Base-by-base conservation (phyloP, 2,888 invertebrate species). In the Spodoptera littoralis region DNA sequence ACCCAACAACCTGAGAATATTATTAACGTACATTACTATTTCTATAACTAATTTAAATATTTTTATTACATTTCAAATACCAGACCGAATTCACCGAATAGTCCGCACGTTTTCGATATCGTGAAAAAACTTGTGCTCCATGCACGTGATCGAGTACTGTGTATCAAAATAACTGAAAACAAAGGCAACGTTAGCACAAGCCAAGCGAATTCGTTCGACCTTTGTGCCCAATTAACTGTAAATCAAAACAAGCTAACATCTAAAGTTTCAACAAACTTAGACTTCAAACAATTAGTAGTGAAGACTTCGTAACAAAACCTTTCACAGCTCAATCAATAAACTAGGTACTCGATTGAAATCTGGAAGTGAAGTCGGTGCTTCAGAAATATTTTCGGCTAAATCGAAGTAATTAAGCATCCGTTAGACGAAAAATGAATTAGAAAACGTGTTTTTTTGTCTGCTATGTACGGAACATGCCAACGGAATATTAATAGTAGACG, bases 161-260 rank as follows among this genome's bases (percentile, higher is more conserved):
- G 65, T 69, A 66, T 50, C 52, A 54, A 76, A 78, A 79, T 79
- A 68, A 64, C 59, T 59, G 59, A 62, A 65, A 73, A 76, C 65
- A 76, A 77, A 79, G 69, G 70, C 66, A 64, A 76, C 55, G 52
- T 76, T 62, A 69, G 64, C 63, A 62, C 61, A 61, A 63, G 62
- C 55, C 22, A 78, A 72, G 60, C 66, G 55, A 73, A 76, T 68
- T 65, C 18, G 11, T 63, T 64, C 69, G 65, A 73, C 73, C 66
- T 78, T 55, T 50, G 54, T 59, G 55, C 43, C 66, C 63, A 76
- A 76, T 76, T 72, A 69, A 68, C 56, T 45, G 61, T 46, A 54
- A 70, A 68, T 56, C 55, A 67, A 56, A 65, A 65, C 76, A 56
- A 55, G 47, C 43, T 30, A 67, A 60, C 67, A 45, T 24, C 46